These are phyloP conservation scores for Lacerta agilis DNA, from an alignment of 2,797 vertebrate species.

Conservation along the genomic window DNA sequence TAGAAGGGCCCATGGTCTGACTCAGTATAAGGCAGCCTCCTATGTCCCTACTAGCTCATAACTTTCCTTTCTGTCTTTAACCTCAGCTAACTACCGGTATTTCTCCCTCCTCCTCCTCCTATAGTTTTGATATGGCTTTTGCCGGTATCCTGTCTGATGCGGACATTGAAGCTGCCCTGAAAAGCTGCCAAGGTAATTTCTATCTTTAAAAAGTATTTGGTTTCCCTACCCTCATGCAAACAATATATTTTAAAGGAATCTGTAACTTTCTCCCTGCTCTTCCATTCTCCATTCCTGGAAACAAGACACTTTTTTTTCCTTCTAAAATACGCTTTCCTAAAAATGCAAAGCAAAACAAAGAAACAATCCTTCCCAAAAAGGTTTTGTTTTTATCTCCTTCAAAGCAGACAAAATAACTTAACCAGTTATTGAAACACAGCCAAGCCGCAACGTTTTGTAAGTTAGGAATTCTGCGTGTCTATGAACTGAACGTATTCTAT, in stretches of 20 bases:
- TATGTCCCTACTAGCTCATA: not conserved
- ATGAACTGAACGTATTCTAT: not conserved
- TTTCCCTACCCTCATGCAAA: not conserved
- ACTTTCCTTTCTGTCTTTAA: not conserved
- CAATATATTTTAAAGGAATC: not conserved
- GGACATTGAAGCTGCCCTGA: slow-evolving; percentile 82
- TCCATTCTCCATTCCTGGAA: not conserved
- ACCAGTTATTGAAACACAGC: not conserved
- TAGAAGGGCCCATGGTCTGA: too few relatives aligned
- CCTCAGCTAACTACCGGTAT: too few relatives aligned
- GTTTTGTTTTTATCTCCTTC: too few relatives aligned
- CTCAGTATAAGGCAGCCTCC: too few relatives aligned
- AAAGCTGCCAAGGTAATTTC: slow-evolving; percentile 81
- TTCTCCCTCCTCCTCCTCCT: slow-evolving; percentile 17
- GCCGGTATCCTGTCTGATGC: slow-evolving; percentile 80
- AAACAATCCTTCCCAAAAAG: not conserved
- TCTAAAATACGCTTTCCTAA: not conserved
- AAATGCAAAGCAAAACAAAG: not conserved
- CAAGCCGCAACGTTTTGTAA: not conserved
- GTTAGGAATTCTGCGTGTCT: too few relatives aligned
- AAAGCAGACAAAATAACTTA: not conserved
- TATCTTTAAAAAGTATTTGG: not conserved
- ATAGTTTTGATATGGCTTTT: slow-evolving; percentile 77
- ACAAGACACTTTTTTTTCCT: not conserved
- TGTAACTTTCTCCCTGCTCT: not conserved